A percentile compares a stretch with the other conserved stretches of the same genome.
Evolutionary conservation across 2,113 vertebrate species (phyloP).

Genomic region (Mungos mungo): DNA sequence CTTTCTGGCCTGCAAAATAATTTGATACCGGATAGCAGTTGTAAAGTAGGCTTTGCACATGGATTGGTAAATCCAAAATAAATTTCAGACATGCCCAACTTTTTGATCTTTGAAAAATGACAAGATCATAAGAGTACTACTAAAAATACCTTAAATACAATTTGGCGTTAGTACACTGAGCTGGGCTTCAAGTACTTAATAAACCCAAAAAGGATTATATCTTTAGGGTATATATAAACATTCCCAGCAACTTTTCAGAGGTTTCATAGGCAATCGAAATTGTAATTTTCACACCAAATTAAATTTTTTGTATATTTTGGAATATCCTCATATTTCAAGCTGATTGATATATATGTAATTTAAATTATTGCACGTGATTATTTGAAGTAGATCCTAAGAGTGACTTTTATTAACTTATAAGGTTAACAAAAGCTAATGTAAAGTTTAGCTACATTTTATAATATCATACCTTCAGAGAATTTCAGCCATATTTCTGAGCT

Average conservation of each 20-base stretch:
- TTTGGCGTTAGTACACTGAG: neutral
- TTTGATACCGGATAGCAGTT: neutral
- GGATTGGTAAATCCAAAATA: conserved; percentile 13
- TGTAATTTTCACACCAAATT: neutral
- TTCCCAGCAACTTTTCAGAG: neutral
- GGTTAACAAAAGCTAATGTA: neutral
- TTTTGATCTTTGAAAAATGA: conserved; percentile 61
- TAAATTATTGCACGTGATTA: neutral
- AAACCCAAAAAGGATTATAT: neutral
- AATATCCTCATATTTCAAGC: neutral
- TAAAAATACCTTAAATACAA: conserved; percentile 16
- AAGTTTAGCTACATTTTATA: neutral
- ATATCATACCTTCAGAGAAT: neutral
- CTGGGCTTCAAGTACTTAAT: conserved; percentile 23
- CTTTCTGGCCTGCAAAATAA: conserved; percentile 5
- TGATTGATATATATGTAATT: neutral
- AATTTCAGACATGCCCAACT: neutral
- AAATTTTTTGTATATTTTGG: neutral
- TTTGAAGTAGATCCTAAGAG: neutral
- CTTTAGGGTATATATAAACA: neutral
- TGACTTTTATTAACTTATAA: neutral
- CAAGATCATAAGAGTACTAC: neutral
- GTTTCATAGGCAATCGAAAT: neutral
- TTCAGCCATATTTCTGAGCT: conserved; percentile 17
- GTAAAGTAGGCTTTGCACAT: neutral